Base-by-base conservation (phyloP, 2,888 invertebrate species). In the Amiota mariae region DNA sequence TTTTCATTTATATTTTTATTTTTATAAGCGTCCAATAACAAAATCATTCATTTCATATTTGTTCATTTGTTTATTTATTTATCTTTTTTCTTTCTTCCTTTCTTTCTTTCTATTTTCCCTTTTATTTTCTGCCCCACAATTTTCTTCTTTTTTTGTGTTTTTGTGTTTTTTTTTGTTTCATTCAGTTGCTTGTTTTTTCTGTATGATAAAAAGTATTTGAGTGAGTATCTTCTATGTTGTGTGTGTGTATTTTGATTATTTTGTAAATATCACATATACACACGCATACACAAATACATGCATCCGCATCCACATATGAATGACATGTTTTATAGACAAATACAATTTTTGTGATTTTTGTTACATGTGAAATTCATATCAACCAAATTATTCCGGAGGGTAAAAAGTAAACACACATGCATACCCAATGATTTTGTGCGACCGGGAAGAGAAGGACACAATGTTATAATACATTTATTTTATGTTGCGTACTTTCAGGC, bases 161-260 rank as follows among this genome's bases (percentile, higher is more conserved):
- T 12, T 61, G 9, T 13, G 9, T 24, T 24, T 24, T 24, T 24
- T 3, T 3, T 24, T 36, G 36, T 6, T 36, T 36, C 36, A 36
- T 36, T 36, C 36, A 36, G 2, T 36, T 36, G 36, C 36, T 36
- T 36, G 36, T 36, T 36, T 2, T 36, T 36, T 36, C 18, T n/a
- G 13, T 66, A 46, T 47, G n/a, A 48, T 10, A 10, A 18, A 49
- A 20, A 49, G 12, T 24, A 12, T 59, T 24, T 64, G 46, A 48
- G 64, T 46, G 47, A 56, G n/a, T 64, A n/a, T 63, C n/a, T 63
- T 63, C n/a, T 63, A n/a, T 49, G 54, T 18, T 51, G 15, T 24
- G 57, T 20, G 51, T 51, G 77, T 54, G 78, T 84, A 82, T 85
- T 83, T 82, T 84, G 76, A 78, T 79, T 84, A 79, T 78, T 80